These are phyloP conservation scores for Plectrocnemia conspersa DNA, from an alignment of 1,140 invertebrate species.

Conservation along the genomic window DNA sequence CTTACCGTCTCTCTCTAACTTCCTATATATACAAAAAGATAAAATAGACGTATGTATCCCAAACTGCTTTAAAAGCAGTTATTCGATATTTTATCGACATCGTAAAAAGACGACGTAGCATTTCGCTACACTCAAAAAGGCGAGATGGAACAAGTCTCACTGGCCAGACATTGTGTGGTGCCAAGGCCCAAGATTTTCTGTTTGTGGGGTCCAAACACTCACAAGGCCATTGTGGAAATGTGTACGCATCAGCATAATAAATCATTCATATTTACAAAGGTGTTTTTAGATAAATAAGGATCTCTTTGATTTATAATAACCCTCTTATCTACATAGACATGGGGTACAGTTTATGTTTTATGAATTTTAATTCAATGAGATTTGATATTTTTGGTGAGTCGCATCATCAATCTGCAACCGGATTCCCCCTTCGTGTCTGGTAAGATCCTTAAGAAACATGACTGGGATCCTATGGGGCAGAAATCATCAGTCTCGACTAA, in stretches of 20 bases:
- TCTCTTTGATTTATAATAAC: not conserved
- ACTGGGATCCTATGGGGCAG: too few relatives aligned
- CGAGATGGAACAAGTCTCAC: too few relatives aligned
- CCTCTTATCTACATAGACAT: not conserved
- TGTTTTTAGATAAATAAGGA: not conserved
- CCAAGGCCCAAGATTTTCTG: not conserved
- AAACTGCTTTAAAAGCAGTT: not conserved
- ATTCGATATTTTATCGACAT: constrained; percentile 7
- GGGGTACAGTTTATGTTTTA: not conserved
- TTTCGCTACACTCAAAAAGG: too few relatives aligned
- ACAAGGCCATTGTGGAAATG: not conserved
- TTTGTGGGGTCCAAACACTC: not conserved
- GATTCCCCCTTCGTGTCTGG: not conserved
- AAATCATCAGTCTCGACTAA: too few relatives aligned
- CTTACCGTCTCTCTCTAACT: too few relatives aligned
- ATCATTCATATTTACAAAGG: not conserved
- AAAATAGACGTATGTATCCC: too few relatives aligned
- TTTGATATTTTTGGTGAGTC: constrained; percentile 5
- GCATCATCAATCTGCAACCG: constrained; percentile 6
- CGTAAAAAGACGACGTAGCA: too few relatives aligned
- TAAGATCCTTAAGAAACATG: too few relatives aligned
- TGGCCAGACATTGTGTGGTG: not conserved
- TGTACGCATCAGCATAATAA: not conserved
- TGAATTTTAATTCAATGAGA: not conserved
- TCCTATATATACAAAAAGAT: too few relatives aligned